Percentiles rank a stretch among this genome's conserved stretches.
These are phyloP conservation scores for Petaurus breviceps DNA, from an alignment of 2,113 vertebrate genomes.

Conservation along the genomic window DNA sequence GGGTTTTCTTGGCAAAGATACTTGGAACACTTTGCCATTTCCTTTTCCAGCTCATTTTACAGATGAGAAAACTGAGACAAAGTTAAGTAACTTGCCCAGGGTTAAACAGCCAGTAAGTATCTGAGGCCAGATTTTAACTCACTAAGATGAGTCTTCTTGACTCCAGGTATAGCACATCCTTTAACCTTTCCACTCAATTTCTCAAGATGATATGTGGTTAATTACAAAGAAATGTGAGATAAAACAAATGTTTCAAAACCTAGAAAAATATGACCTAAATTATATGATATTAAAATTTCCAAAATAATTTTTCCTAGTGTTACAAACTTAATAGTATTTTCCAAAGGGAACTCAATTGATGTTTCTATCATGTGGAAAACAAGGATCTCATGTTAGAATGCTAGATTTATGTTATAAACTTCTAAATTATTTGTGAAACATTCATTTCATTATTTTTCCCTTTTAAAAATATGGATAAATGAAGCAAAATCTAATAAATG, in stretches of 20 bases:
- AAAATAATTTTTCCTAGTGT: constrained; percentile 38
- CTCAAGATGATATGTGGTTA: not conserved
- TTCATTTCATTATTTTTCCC: constrained; percentile 74
- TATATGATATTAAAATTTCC: constrained; percentile 31
- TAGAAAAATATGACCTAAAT: not conserved
- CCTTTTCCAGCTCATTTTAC: not conserved
- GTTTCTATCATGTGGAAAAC: constrained; percentile 65
- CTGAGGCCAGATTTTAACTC: not conserved
- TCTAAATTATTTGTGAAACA: constrained; percentile 77
- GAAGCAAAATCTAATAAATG: constrained; percentile 69
- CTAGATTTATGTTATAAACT: constrained; percentile 61
- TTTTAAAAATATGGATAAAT: constrained; percentile 68
- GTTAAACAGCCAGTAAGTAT: not conserved
- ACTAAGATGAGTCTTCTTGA: not conserved
- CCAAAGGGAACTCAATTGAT: constrained; percentile 34
- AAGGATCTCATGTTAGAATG: constrained; percentile 65
- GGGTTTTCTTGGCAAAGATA: not conserved
- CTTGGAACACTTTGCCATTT: not conserved
- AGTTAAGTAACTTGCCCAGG: not conserved
- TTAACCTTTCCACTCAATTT: constrained; percentile 18
- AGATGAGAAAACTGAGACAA: not conserved
- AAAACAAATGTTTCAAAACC: constrained; percentile 25
- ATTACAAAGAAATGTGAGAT: constrained; percentile 24
- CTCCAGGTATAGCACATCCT: not conserved
- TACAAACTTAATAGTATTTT: constrained; percentile 56